These are phyloP conservation scores for Tridacna crocea DNA, from an alignment of 2,888 invertebrate genomes.

Conservation along the genomic window DNA sequence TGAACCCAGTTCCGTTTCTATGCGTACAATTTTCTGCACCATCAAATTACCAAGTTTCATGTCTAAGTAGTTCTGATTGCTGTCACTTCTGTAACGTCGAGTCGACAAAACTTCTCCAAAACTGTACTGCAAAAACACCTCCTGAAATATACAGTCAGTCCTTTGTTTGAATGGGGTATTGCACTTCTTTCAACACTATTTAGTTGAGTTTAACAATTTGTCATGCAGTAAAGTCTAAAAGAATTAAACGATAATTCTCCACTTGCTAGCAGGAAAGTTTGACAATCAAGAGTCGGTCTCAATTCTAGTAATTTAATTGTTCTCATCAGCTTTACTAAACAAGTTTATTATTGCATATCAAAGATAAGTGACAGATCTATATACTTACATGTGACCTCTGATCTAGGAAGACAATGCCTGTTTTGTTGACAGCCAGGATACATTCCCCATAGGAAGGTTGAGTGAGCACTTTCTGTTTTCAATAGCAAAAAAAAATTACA, in stretches of 20 bases:
- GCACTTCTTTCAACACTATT: too few species aligned
- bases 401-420: conserved; percentile 97
- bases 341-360: too few species aligned
- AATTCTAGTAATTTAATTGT: too few species aligned
- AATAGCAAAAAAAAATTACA: neutral
- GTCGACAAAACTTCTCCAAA: conserved; percentile 98
- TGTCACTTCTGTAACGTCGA: conserved; percentile 85
- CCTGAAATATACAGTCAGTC: conserved; percentile 85
- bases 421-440: conserved; percentile 96
- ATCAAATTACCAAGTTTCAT: conserved; percentile 98
- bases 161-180: too few species aligned
- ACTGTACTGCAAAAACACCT: conserved; percentile 96
- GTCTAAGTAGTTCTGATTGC: conserved; percentile 88
- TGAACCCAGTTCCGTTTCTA: conserved; percentile 98
- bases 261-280: too few species aligned
- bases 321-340: too few species aligned
- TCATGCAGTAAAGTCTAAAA: too few species aligned
- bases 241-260: too few species aligned
- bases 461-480: conserved; percentile 64
- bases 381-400: conserved; percentile 92
- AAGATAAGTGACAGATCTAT: too few species aligned
- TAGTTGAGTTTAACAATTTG: too few species aligned
- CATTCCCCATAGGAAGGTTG: conserved; percentile 91
- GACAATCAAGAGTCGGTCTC: too few species aligned
- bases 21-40: conserved; percentile 96